These are phyloP conservation scores for Notiomystis cincta DNA, from an alignment of 2,113 vertebrate species.

Conservation along the genomic window DNA sequence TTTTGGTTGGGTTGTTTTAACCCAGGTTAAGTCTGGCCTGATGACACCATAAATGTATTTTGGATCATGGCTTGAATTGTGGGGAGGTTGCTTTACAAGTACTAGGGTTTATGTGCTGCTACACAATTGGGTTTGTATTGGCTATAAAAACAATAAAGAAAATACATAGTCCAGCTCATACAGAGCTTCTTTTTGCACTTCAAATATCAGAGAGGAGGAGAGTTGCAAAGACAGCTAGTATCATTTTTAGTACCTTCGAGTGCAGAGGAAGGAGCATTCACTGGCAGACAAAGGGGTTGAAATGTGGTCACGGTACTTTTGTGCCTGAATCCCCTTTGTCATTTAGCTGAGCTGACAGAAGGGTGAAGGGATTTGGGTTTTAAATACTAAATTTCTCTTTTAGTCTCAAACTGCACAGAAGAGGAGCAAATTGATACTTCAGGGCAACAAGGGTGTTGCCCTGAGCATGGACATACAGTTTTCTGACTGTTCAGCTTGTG, in stretches of 20 bases:
- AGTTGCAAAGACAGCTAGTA: neutral
- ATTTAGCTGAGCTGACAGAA: neutral
- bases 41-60: neutral
- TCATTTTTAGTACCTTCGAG: neutral
- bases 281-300: neutral
- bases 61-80: neutral
- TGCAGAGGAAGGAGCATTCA: neutral
- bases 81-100: neutral
- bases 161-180: neutral
- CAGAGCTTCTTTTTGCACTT: neutral
- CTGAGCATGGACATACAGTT: neutral
- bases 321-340: neutral
- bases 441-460: neutral
- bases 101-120: neutral
- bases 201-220: neutral
- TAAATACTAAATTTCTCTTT: neutral
- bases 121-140: neutral
- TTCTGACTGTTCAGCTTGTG: neutral
- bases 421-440: neutral
- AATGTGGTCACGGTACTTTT: neutral
- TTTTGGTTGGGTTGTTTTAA: neutral
- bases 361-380: neutral
- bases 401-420: neutral
- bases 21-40: neutral
- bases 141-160: neutral